These are phyloP conservation scores for Tillus elongatus DNA, from an alignment of 2,888 invertebrate species.

Conservation along the genomic window DNA sequence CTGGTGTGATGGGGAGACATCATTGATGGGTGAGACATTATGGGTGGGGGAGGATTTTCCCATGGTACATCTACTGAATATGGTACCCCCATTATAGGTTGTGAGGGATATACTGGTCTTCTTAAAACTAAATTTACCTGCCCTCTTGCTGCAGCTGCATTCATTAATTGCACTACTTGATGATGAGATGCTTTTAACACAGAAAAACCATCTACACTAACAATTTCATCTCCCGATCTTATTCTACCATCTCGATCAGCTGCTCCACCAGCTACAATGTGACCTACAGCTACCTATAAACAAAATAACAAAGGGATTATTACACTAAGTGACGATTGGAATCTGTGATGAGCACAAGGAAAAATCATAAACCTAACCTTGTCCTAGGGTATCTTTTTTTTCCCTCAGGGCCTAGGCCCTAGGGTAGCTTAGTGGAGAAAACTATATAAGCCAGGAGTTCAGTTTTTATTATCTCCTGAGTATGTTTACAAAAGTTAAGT, in stretches of 20 bases:
- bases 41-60: slow-evolving; percentile 14
- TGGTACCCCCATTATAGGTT: slow-evolving; percentile 16
- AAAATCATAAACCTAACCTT: too few relatives aligned
- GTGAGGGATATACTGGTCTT: slow-evolving; percentile 43
- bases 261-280: slow-evolving; percentile 92
- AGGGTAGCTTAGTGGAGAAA: too few relatives aligned
- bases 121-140: slow-evolving; percentile 74
- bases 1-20: too few relatives aligned
- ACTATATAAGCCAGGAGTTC: too few relatives aligned
- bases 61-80: slow-evolving; percentile 18
- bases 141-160: slow-evolving; percentile 77
- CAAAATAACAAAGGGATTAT: slow-evolving; percentile 12
- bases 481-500: too few relatives aligned
- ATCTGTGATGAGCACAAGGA: neutral
- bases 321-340: too few relatives aligned
- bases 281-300: slow-evolving; percentile 79
- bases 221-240: slow-evolving; percentile 85
- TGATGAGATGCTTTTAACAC: slow-evolving; percentile 77
- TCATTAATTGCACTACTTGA: slow-evolving; percentile 87
- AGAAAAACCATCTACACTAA: slow-evolving; percentile 75
- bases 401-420: too few relatives aligned
- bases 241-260: slow-evolving; percentile 87
- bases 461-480: too few relatives aligned
- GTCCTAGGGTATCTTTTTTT: too few relatives aligned
- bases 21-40: slow-evolving; percentile 10